These are phyloP conservation scores for Hartigia nigra DNA, from an alignment of 2,888 invertebrate species.

Conservation along the genomic window DNA sequence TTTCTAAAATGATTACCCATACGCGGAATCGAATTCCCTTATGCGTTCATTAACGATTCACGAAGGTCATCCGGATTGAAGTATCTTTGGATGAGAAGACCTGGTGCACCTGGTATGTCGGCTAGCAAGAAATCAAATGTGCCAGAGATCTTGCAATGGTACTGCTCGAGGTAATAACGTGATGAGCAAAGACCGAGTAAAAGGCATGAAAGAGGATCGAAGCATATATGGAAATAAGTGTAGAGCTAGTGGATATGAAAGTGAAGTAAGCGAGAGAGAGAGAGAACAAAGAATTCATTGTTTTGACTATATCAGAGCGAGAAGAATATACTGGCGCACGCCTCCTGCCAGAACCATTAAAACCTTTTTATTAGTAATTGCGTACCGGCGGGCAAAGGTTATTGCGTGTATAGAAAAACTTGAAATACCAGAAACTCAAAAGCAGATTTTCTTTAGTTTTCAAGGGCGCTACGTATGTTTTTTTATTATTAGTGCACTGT, in stretches of 20 bases:
- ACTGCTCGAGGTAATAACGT: constrained; percentile 15
- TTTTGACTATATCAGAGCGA: neutral
- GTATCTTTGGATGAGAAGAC: constrained; percentile 28
- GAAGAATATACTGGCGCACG: neutral
- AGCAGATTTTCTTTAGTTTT: neutral
- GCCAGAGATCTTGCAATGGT: neutral
- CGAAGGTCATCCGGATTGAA: constrained; percentile 29
- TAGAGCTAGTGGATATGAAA: neutral
- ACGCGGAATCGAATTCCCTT: constrained; percentile 26
- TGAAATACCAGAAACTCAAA: neutral
- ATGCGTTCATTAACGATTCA: constrained; percentile 33
- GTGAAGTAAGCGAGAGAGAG: neutral
- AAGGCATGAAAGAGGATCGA: constrained; percentile 21
- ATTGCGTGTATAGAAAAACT: neutral
- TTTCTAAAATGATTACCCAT: constrained; percentile 28
- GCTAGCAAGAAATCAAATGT: neutral
- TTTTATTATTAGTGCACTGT: neutral
- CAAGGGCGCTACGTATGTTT: neutral
- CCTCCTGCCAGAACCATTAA: neutral
- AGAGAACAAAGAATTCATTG: neutral
- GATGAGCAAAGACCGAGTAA: constrained; percentile 24
- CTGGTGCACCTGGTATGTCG: constrained; percentile 18
- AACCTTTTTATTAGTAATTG: neutral
- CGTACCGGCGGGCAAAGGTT: neutral
- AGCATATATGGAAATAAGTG: neutral